Evolutionary conservation across 2,797 vertebrate genomes (phyloP).

Genomic region (Poeciliopsis turneri): DNA sequence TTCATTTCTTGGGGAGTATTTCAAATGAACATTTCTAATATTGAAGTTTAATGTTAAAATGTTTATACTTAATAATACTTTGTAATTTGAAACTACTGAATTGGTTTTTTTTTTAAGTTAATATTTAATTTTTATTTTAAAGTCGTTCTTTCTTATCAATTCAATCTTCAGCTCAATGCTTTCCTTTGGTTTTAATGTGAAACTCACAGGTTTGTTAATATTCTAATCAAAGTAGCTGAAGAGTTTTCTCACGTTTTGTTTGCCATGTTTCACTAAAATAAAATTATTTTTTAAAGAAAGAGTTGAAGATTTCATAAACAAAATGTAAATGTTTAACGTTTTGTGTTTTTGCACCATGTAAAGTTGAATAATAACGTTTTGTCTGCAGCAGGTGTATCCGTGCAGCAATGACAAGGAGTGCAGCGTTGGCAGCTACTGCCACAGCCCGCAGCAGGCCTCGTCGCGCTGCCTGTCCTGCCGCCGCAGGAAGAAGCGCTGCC

Average conservation of each 20-base stretch:
- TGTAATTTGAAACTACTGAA: not conserved
- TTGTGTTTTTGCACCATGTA: not conserved
- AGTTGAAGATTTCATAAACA: not conserved
- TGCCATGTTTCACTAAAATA: not conserved
- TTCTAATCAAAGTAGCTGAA: not conserved
- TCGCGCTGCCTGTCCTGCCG: conserved; percentile 91
- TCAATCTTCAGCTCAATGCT: not conserved
- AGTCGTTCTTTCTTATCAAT: not conserved
- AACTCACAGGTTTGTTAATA: not conserved
- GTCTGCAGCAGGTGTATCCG: conserved; percentile 84
- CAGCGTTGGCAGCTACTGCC: conserved; percentile 90
- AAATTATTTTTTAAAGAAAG: not conserved
- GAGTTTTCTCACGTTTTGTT: not conserved
- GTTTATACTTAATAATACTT: not conserved
- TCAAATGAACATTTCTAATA: not conserved
- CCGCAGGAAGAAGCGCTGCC: conserved; percentile 94
- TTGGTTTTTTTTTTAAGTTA: not conserved
- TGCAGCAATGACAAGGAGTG: conserved; percentile 96
- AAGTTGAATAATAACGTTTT: no score
- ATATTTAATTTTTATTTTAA: not conserved
- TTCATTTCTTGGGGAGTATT: not conserved
- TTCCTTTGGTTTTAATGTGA: not conserved
- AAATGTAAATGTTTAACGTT: not conserved
- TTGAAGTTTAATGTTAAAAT: not conserved
- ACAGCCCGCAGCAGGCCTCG: conserved; percentile 91